Evolutionary conservation across 1,140 invertebrate genomes (phyloP), one percentile per base, ranked within the genome.

Genomic region (Popillia japonica): DNA sequence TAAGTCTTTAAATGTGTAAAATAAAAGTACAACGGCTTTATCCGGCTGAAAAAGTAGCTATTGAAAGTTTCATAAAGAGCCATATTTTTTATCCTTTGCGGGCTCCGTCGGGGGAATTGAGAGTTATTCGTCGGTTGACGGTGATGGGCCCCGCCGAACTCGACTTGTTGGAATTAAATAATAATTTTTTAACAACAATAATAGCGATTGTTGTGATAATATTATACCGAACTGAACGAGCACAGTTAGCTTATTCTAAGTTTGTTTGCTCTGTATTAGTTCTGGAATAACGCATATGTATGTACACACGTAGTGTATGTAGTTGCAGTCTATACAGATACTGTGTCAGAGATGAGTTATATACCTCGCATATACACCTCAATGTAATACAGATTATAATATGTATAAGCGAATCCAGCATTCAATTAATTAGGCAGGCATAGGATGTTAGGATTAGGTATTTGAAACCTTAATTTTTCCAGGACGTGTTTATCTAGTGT

Each of bases 21-120:
- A 64, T 20, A 64, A 64, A 64, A 64, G 61, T 64, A 17, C 22
- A 64, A 64, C 11, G 23, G 61, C 17, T 27, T n/a, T n/a, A n/a
- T 6, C n/a, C 61, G 20, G 4, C 17, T 6, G 22, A 64, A 64
- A 27, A 64, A 64, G 11, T 20, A 64, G n/a, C 23, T 64, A 64
- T 64, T 64, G 61, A 64, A 64, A 64, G n/a, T 64, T 64, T 64
- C 61, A 64, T 64, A 64, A 64, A 27, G 61, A 17, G 61, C 61
- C 61, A 27, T 64, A 64, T 64, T 64, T 64, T 64, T 64, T 64
- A 64, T 64, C 61, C 22, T 64, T 64, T 64, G 61, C 22, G 61
- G 17, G 61, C n/a, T n/a, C 61, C 61, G 22, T 64, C 61, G 17
- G 17, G 61, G 61, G 61, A 64, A 64, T 64, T 64, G 61, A 20